phyloP scores from a whole-genome alignment of 2,888 invertebrate genomes.

The Hofmannophila pseudospretella region DNA sequence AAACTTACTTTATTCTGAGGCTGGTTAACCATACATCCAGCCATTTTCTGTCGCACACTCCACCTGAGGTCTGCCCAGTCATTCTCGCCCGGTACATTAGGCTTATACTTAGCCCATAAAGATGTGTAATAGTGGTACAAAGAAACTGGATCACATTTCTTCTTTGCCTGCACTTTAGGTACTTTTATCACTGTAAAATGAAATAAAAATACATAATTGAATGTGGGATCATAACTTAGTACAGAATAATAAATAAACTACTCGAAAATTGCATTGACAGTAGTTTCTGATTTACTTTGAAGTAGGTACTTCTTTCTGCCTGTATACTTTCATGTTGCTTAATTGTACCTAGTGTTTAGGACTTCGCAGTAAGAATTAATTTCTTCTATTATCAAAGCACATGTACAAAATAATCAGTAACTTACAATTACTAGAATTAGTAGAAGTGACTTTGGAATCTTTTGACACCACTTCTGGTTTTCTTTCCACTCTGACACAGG shows the following conservation, averaged over 20 bases:
- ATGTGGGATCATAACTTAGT: background rate
- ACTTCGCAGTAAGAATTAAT: too few relatives aligned
- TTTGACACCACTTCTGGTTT: conserved; percentile 35
- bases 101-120: conserved; percentile 84
- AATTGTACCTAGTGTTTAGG: too few relatives aligned
- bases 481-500: conserved; percentile 51
- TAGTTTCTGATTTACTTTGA: too few relatives aligned
- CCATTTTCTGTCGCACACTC: conserved; percentile 83
- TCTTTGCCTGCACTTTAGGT: conserved; percentile 56
- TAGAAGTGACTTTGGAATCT: conserved; percentile 29
- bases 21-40: conserved; percentile 54
- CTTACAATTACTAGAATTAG: conserved; percentile 54
- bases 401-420: too few relatives aligned
- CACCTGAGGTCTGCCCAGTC: conserved; percentile 82
- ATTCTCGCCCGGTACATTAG: conserved; percentile 84
- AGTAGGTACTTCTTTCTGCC: too few relatives aligned
- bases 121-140: conserved; percentile 86
- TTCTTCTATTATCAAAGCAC: too few relatives aligned
- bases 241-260: too few relatives aligned
- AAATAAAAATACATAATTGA: conserved; percentile 1
- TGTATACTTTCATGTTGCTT: too few relatives aligned
- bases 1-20: conserved; percentile 32
- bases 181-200: conserved; percentile 79
- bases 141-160: conserved; percentile 84
- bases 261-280: too few relatives aligned